phyloP scores from a whole-genome alignment of 2,797 vertebrate species.

The Chanos chanos region DNA sequence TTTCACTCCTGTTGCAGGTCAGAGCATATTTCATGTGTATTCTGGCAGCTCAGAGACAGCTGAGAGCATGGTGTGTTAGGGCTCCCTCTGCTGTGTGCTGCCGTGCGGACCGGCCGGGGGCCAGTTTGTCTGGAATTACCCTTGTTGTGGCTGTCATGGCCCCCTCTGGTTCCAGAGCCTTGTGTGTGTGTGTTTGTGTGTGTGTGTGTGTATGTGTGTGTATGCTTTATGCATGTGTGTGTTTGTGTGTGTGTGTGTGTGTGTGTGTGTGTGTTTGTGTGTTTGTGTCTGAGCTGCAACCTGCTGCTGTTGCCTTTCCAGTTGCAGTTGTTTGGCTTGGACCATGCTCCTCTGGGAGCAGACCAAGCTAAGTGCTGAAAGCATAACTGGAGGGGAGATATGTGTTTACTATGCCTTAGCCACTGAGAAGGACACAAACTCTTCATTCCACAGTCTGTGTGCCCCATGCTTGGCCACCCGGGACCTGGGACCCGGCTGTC shows the following conservation, averaged over 20 bases:
- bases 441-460: constrained; percentile 31
- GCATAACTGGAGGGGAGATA: constrained; percentile 65
- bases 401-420: constrained; percentile 46
- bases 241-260: constrained; percentile 65
- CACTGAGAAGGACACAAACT: constrained; percentile 54
- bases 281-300: constrained; percentile 62
- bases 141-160: constrained; percentile 26
- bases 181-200: constrained; percentile 56
- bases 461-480: constrained; percentile 9
- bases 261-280: constrained; percentile 56
- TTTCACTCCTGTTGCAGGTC: neutral
- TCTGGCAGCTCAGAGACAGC: neutral
- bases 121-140: constrained; percentile 32
- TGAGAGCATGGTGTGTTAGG: constrained; percentile 34
- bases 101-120: constrained; percentile 20
- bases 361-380: constrained; percentile 56
- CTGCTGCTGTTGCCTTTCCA: constrained; percentile 57
- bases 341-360: constrained; percentile 47
- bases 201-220: constrained; percentile 62
- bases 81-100: constrained; percentile 46
- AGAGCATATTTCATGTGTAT: neutral
- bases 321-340: constrained; percentile 54
- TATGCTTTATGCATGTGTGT: constrained; percentile 58
- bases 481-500: constrained; percentile 3
- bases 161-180: constrained; percentile 15